A percentile compares a stretch with the other conserved stretches of the same genome.
Conservation (phyloP, 1,140 invertebrate genomes). For the Drosophila murphyi region DNA sequence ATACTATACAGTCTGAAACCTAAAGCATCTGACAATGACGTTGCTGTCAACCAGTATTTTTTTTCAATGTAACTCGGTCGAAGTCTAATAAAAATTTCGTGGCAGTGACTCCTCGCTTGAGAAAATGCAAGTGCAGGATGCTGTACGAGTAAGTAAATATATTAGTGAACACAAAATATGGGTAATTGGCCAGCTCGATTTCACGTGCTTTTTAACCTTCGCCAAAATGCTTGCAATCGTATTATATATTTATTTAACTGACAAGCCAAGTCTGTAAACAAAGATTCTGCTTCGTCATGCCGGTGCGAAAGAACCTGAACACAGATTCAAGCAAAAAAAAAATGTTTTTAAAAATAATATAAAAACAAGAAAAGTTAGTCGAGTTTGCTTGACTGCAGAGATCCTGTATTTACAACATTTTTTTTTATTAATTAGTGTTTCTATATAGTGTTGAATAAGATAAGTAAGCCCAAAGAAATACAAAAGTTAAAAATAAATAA, state of each 20-base stretch:
- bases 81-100: conserved; percentile 7
- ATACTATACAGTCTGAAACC: conserved; percentile 1
- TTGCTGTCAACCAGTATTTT: conserved; percentile 21
- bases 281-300: conserved; percentile 34
- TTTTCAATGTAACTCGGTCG: neutral
- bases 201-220: conserved; percentile 34
- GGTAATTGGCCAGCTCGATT: conserved; percentile 26
- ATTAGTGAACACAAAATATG: conserved; percentile 8
- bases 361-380: neutral
- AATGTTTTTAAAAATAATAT: neutral
- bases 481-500: neutral
- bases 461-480: too few species aligned
- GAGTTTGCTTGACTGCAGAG: neutral
- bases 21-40: conserved; percentile 4
- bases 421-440: neutral
- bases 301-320: conserved; percentile 37
- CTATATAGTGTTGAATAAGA: too few species aligned
- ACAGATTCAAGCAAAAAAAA: conserved; percentile 1
- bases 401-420: neutral
- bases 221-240: conserved; percentile 25
- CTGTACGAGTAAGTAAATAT: neutral
- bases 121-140: neutral
- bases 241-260: conserved; percentile 25
- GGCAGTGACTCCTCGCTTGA: neutral
- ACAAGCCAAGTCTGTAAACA: conserved; percentile 17